These are phyloP conservation scores for Pimpla rufipes DNA, from an alignment of 2,888 invertebrate genomes.

Conservation along the genomic window DNA sequence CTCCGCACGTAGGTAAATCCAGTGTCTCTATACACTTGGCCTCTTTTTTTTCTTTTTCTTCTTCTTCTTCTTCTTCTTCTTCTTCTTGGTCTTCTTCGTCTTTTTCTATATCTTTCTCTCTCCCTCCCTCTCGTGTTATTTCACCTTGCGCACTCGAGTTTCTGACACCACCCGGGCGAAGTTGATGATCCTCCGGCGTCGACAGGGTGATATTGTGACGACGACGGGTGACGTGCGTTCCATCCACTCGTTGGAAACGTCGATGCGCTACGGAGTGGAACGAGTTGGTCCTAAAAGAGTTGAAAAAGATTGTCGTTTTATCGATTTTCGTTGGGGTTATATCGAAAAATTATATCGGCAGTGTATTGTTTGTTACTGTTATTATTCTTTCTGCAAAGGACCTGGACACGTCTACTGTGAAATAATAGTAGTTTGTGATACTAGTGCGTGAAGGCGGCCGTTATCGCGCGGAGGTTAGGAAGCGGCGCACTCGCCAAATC, in stretches of 20 bases:
- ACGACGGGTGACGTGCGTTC: not conserved
- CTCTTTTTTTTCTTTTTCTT: conserved; percentile 19
- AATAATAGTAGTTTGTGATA: no score
- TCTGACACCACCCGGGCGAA: conserved; percentile 8
- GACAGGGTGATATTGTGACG: not conserved
- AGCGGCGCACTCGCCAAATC: no score
- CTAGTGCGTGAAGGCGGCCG: no score
- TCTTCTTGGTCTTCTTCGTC: not conserved
- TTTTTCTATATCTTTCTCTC: not conserved
- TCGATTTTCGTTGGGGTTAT: no score
- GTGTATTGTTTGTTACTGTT: no score
- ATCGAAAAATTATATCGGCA: no score
- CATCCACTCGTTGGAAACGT: not conserved
- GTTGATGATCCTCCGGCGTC: not conserved
- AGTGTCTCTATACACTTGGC: not conserved
- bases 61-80: conserved; percentile 10
- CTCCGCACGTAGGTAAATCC: conserved; percentile 40
- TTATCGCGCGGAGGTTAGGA: no score
- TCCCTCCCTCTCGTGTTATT: conserved; percentile 14
- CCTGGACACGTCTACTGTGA: no score
- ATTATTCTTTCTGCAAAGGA: no score
- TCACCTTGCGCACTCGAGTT: not conserved
- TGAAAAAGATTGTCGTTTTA: no score
- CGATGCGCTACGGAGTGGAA: no score
- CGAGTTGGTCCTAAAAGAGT: no score